A percentile compares a stretch with the other conserved stretches of the same genome.
These are phyloP conservation scores for Sminthopsis crassicaudata DNA, from an alignment of 2,113 vertebrate genomes.

Conservation along the genomic window DNA sequence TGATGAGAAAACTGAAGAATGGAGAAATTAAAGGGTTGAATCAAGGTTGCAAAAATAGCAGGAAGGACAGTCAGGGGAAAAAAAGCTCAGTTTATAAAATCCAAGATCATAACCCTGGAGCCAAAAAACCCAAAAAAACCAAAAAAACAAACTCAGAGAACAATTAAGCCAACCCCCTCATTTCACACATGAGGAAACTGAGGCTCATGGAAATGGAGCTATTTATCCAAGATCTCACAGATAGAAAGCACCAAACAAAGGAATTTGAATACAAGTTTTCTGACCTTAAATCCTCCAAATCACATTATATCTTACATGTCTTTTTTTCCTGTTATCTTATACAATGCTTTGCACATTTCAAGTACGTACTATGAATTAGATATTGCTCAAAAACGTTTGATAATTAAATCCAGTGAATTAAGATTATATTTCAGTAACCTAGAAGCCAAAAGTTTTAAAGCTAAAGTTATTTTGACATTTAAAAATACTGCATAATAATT, in stretches of 20 bases:
- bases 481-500: background rate
- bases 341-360: background rate
- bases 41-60: background rate
- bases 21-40: background rate
- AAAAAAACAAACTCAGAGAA: background rate
- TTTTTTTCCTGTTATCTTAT: background rate
- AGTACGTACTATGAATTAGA: background rate
- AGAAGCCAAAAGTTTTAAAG: background rate
- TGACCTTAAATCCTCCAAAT: background rate
- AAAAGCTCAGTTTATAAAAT: background rate
- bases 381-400: background rate
- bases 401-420: background rate
- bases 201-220: background rate
- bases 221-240: background rate
- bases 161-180: background rate
- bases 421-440: background rate
- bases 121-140: background rate
- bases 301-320: background rate
- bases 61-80: background rate
- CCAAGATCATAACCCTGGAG: background rate
- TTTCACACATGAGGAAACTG: background rate
- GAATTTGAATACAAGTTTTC: background rate
- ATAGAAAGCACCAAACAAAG: background rate
- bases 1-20: background rate
- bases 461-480: background rate